Conservation (phyloP, 2,797 vertebrate genomes). For the Ambastaia sidthimunki region DNA sequence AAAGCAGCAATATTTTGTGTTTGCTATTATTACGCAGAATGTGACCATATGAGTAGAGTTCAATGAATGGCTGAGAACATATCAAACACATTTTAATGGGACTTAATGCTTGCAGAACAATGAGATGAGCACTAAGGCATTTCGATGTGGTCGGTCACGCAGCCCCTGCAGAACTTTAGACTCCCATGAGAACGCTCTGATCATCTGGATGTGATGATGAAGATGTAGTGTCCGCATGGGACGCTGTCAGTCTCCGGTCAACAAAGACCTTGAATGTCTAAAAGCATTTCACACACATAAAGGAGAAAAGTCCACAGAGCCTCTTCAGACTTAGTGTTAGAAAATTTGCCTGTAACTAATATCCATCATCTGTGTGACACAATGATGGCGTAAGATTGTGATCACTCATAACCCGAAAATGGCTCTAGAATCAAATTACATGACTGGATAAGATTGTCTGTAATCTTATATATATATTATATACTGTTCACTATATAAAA, state of each 20-base stretch:
- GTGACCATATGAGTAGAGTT: constrained; percentile 49
- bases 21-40: constrained; percentile 60
- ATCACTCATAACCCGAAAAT: background rate
- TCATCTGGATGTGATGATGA: constrained; percentile 66
- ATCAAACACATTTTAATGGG: constrained; percentile 63
- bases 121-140: constrained; percentile 44
- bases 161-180: constrained; percentile 56
- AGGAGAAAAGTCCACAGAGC: background rate
- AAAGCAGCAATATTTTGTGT: constrained; percentile 46
- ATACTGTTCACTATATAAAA: background rate
- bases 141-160: constrained; percentile 56
- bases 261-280: constrained; percentile 37
- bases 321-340: constrained; percentile 6
- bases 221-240: constrained; percentile 12
- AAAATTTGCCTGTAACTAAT: constrained; percentile 14
- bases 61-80: constrained; percentile 64
- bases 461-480: background rate
- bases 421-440: too few relatives aligned
- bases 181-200: constrained; percentile 59
- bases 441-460: background rate
- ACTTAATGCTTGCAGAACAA: constrained; percentile 56
- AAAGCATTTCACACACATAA: background rate
- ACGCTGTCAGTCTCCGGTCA: constrained; percentile 51
- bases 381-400: background rate
- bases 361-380: constrained; percentile 10